A percentile compares a stretch with the other conserved stretches of the same genome.
phyloP scores from a whole-genome alignment of 2,888 invertebrate genomes.

The Rosalia funebris region DNA sequence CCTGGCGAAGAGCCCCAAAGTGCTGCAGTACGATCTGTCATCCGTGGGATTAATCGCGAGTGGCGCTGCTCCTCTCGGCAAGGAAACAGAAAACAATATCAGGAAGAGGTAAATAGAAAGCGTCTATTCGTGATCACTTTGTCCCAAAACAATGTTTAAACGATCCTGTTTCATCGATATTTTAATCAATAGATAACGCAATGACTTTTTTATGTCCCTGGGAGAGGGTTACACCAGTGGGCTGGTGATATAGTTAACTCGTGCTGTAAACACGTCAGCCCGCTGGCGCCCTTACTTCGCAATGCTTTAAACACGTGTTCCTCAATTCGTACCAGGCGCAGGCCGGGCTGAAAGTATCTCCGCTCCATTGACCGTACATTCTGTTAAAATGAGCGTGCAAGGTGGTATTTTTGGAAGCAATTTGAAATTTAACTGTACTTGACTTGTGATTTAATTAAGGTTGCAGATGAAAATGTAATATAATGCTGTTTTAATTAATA shows the following conservation, averaged over 20 bases:
- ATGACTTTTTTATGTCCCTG: background rate
- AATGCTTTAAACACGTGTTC: background rate
- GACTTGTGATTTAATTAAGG: no score
- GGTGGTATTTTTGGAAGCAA: no score
- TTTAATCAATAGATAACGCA: background rate
- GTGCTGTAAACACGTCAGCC: background rate
- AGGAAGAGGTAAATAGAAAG: conserved; percentile 53
- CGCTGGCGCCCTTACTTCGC: no score
- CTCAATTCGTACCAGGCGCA: background rate
- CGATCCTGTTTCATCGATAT: background rate
- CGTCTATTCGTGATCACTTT: background rate
- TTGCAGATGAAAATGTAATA: no score
- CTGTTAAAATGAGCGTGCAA: no score
- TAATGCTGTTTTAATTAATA: no score
- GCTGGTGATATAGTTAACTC: background rate
- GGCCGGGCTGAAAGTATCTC: no score
- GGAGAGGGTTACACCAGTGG: background rate
- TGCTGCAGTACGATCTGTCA: conserved; percentile 78
- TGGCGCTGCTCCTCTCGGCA: conserved; percentile 84
- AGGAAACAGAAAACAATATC: conserved; percentile 71
- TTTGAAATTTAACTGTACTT: no score
- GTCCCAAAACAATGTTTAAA: background rate
- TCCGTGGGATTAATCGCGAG: conserved; percentile 74
- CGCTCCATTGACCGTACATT: no score
- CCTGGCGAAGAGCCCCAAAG: conserved; percentile 81